Conservation (phyloP, 35 echinoderm and acorn worm species). For the Amphiura filiformis region DNA sequence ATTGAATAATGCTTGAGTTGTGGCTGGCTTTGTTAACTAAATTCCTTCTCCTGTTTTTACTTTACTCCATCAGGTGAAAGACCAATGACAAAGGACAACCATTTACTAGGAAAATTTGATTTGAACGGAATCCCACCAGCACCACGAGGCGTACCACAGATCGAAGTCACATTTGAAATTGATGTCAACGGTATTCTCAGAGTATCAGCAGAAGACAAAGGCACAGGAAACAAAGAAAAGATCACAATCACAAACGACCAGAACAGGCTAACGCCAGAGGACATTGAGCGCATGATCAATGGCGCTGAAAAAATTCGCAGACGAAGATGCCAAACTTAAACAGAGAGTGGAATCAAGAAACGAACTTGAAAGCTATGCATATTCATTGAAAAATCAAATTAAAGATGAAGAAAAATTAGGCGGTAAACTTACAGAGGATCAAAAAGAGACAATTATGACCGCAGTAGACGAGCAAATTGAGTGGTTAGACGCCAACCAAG, state of each 20-base stretch:
- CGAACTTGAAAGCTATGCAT: slow-evolving; percentile 90
- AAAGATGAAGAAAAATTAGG: slow-evolving; percentile 94
- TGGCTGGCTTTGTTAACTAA: too few relatives aligned
- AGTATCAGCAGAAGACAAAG: slow-evolving; percentile 96
- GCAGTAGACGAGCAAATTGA: slow-evolving; percentile 93
- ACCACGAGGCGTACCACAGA: slow-evolving; percentile 92
- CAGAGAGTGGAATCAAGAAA: slow-evolving; percentile 85
- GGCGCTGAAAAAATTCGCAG: slow-evolving; percentile 90
- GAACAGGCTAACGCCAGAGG: slow-evolving; percentile 91
- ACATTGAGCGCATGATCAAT: slow-evolving; percentile 95
- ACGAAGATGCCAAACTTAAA: slow-evolving; percentile 82
- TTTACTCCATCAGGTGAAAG: slow-evolving; percentile 73
- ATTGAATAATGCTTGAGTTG: too few relatives aligned
- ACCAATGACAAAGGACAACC: slow-evolving; percentile 98
- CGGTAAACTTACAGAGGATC: slow-evolving; percentile 84
- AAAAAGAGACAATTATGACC: slow-evolving; percentile 81
- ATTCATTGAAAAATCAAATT: slow-evolving; percentile 95
- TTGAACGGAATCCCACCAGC: slow-evolving; percentile 94
- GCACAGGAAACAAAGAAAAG: slow-evolving; percentile 98
- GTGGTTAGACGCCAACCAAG: slow-evolving; percentile 92
- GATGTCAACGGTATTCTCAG: slow-evolving; percentile 96
- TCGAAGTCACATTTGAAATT: slow-evolving; percentile 96
- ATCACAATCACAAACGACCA: slow-evolving; percentile 99
- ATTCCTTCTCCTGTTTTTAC: too few relatives aligned
- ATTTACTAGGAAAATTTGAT: slow-evolving; percentile 98